Base-by-base conservation (phyloP, 2,888 invertebrate species). In the Bembecia ichneumoniformis region DNA sequence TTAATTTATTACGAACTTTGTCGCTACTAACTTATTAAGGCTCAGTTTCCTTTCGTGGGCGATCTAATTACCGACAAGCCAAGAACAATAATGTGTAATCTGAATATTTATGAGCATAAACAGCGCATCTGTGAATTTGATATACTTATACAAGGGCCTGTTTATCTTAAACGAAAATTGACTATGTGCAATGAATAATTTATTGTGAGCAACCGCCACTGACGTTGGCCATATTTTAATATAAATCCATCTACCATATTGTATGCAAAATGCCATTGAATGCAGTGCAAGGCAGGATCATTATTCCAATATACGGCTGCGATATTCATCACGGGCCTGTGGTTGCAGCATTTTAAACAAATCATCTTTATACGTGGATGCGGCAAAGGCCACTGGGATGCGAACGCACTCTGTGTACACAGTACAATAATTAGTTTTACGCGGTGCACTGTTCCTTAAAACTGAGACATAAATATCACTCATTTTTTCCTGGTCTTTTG, bases 211-310 rank as follows among this genome's bases (percentile, higher is more conserved):
- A 82, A 81, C 82, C 79, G 75, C 74, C 71, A 75, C 74, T 86
- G 84, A 84, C 82, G 80, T 81, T 79, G 63, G 78, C 80, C 82
- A 86, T 87, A 84, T 83, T 82, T 86, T 84, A 86, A 84, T 87
- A 86, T 83, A 84, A 84, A 87, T 82, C 82, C 83, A 82, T 87
- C 83, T 76, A 77, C 77, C 80, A 82, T 84, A 87, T 87, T 87
- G 87, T 87, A 87, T 86, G 86, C 86, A 86, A 87, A 87, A 86
- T 83, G 74, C 81, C 79, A 86, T 87, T 86, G 84, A 87, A 87
- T 82, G 76, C 86, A 73, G 82, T 81, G 80, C 82, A 80, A 78
- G 81, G 66, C 77, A 68, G 84, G 79, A 84, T 86, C 84, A 84
- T 86, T 87, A 87, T 87, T 82, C 82, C 77, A 80, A 81, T 81